Evolutionary conservation across 2,888 invertebrate genomes (phyloP), one percentile per base, ranked within the genome.

Genomic region (Leptarthrus brevirostris): DNA sequence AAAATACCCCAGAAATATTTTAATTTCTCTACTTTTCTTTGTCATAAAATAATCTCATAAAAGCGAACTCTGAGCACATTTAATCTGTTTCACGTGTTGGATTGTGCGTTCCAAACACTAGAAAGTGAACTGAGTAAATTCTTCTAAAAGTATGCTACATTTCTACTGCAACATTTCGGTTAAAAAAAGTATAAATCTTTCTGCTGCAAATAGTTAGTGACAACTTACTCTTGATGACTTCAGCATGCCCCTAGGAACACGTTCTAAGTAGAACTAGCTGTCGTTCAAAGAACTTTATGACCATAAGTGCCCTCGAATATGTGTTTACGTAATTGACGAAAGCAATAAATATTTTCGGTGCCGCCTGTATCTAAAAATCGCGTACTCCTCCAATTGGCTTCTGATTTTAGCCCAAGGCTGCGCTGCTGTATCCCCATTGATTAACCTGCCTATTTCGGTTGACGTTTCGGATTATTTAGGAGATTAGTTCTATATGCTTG

Each of bases 261-360:
- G 40, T 12, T 8, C n/a, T 12, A 3, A 40, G 40, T 12, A 12
- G 40, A 40, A 40, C 40, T 40, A 3, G 8, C n/a, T n/a, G 40
- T 40, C 40, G 3, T 40, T n/a, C 1, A 12, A 40, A 12, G 10
- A 12, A 40, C n/a, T 40, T 40, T 40, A 40, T 40, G 40, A 12
- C 12, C 1, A 40, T 40, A 40, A 40, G 40, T 40, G 40, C 12
- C 12, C 40, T 40, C 40, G 40, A 40, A n/a, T 40, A 40, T 40
- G 40, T 40, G 49, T 49, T 49, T 49, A 49, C 18, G 49, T 49
- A 49, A 49, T 20, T 49, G 49, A 49, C 49, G 49, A 49, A 49
- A 49, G 49, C 49, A 49, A 49, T 49, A 49, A 49, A 49, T 49
- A 49, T 49, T 49, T 49, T 49, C 3, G 18, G 49, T 18, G 49